A percentile compares a stretch with the other conserved stretches of the same genome.
Evolutionary conservation across 2,113 vertebrate species (phyloP).

Genomic region (Mohoua ochrocephala): DNA sequence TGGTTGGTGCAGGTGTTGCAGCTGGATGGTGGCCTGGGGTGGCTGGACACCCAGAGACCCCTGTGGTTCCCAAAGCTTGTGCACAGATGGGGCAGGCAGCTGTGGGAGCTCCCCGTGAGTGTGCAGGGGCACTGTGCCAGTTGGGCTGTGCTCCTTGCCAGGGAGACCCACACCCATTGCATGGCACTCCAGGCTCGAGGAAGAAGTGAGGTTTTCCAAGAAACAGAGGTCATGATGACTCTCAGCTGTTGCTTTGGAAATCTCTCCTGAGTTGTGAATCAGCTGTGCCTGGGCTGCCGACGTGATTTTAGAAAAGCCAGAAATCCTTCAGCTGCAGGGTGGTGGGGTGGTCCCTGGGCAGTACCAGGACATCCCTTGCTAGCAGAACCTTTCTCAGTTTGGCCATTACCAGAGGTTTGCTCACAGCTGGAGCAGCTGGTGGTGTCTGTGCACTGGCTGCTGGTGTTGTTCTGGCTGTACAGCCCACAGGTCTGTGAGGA

Average conservation of each 20-base stretch:
- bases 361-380: background rate
- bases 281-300: background rate
- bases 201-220: background rate
- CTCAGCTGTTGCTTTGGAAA: background rate
- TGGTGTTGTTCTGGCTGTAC: background rate
- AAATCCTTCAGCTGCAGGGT: background rate
- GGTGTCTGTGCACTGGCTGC: background rate
- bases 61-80: background rate
- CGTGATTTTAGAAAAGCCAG: background rate
- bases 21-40: background rate
- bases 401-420: background rate
- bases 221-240: background rate
- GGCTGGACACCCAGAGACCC: background rate
- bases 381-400: background rate
- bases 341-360: background rate
- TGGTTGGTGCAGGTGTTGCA: background rate
- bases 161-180: background rate
- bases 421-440: background rate
- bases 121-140: background rate
- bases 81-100: background rate
- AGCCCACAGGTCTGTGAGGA: background rate
- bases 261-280: background rate
- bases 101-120: rapidly evolving
- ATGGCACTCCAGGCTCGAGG: background rate
- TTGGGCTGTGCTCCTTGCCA: background rate